These are phyloP conservation scores for Epirrhoe tristata DNA, from an alignment of 2,888 invertebrate species.

Conservation along the genomic window DNA sequence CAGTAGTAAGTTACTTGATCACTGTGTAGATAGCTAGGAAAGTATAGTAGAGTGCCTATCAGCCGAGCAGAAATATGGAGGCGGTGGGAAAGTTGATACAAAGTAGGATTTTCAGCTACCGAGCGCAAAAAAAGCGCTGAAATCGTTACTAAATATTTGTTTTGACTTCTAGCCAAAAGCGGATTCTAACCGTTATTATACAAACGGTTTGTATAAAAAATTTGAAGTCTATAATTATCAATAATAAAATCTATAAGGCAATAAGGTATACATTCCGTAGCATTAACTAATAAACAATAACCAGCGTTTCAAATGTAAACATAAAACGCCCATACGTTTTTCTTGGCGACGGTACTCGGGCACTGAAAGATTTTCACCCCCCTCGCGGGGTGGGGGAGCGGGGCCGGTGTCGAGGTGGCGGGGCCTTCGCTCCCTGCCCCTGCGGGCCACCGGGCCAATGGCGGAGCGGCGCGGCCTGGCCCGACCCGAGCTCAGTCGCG, in stretches of 20 bases:
- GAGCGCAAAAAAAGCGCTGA: constrained; percentile 55
- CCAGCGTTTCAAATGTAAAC: constrained; percentile 31
- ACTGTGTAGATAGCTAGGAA: constrained; percentile 67
- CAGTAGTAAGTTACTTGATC: constrained; percentile 52
- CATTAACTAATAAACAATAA: constrained; percentile 24
- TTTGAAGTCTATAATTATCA: background rate
- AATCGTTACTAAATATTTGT: background rate
- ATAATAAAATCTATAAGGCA: background rate
- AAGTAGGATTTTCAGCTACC: constrained; percentile 80
- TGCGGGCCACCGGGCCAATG: constrained; percentile 84
- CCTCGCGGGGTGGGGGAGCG: constrained; percentile 59
- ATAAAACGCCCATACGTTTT: constrained; percentile 58
- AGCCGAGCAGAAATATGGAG: constrained; percentile 76
- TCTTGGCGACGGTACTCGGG: constrained; percentile 75
- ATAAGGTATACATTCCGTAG: background rate
- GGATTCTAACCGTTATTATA: constrained; percentile 1
- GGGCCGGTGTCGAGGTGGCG: constrained; percentile 79
- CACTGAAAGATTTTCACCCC: constrained; percentile 79
- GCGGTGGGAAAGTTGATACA: constrained; percentile 79
- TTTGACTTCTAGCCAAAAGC: background rate
- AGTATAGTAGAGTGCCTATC: constrained; percentile 65
- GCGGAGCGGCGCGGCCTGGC: constrained; percentile 81
- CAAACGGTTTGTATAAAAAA: constrained; percentile 4
- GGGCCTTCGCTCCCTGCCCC: constrained; percentile 84
- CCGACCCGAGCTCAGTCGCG: constrained; percentile 84